Base-by-base conservation (phyloP, 1,140 invertebrate species). In the Zeugodacus cucurbitae region DNA sequence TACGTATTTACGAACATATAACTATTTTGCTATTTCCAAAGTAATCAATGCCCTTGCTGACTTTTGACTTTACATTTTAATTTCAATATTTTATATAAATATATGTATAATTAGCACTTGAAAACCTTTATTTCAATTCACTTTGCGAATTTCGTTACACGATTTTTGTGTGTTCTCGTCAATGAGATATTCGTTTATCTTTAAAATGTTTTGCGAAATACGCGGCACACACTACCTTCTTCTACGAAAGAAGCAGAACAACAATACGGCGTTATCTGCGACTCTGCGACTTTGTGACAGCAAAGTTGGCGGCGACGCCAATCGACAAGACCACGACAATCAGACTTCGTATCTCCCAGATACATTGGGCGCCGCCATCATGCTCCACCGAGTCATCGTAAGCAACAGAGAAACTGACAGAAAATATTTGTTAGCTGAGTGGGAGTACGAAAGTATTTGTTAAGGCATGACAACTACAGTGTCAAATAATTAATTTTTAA, bases 351-450 rank as follows among this genome's bases (percentile, higher is more conserved):
- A 82, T 82, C 74, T 82, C 74, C 3, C n/a, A 48, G 74, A 78
- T 82, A 82, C 41, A 74, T 74, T 74, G 67, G 67, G 67, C 29
- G 64, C 64, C 67, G 67, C 67, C 32, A 82, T 82, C 74, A 82
- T 48, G 41, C 74, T 54, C 41, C 10, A 82, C 44, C 74, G 8
- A 82, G 34, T 54, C 34, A 14, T 34, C 41, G 67, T 37, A 41
- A 4, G 34, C 58, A 34, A 70, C 22, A 70, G 64, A 70, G 64
- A 70, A 62, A 62, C n/a, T 54, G 48, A 54, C 48, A 54, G 48
- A 54, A 54, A 54, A 17, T 54, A 54, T 54, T 17, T 17, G 14
- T 54, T 54, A 11, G 48, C 20, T 54, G 48, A 54, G 48, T 14
- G 11, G 11, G 48, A 48, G 48, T 54, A 54, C 20, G 14, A 17